Percentiles rank a stretch among this genome's conserved stretches.
Evolutionary conservation across 2,113 vertebrate genomes (phyloP).

Genomic region (Trochalopteron elliotii): DNA sequence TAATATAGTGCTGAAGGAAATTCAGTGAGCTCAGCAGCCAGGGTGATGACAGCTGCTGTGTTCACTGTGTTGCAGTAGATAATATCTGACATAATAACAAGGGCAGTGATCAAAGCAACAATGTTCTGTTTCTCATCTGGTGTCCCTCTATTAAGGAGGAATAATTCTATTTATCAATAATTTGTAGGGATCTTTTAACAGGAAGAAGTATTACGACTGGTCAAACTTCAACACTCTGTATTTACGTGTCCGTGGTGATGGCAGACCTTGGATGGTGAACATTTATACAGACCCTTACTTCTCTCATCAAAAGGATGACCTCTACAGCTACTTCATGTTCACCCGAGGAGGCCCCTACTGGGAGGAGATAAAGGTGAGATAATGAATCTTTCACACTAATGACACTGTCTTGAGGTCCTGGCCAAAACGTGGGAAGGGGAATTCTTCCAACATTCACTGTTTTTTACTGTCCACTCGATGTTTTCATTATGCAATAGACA

Average conservation of each 20-base stretch:
- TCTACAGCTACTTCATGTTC: constrained; percentile 93
- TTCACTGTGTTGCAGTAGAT: neutral
- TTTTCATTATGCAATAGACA: too few relatives aligned
- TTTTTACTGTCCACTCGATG: neutral
- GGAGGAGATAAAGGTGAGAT: constrained; percentile 91
- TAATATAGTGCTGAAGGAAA: neutral
- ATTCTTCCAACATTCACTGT: neutral
- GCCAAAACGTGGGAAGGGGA: neutral
- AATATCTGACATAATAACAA: neutral
- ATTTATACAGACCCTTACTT: constrained; percentile 80
- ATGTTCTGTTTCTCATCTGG: neutral
- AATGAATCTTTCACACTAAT: neutral
- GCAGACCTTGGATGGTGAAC: constrained; percentile 95
- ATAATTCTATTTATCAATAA: constrained; percentile 36
- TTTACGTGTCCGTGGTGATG: constrained; percentile 90
- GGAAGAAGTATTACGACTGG: constrained; percentile 84
- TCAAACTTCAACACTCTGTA: constrained; percentile 88
- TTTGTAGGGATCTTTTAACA: constrained; percentile 82
- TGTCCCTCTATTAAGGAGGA: neutral
- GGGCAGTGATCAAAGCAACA: neutral
- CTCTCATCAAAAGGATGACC: constrained; percentile 83
- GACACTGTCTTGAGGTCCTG: neutral
- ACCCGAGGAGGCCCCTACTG: constrained; percentile 95
- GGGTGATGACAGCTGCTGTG: neutral
- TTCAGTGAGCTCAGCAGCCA: neutral